Base-by-base conservation (phyloP, 1,140 invertebrate genomes). In the Cotesia chilonis region DNA sequence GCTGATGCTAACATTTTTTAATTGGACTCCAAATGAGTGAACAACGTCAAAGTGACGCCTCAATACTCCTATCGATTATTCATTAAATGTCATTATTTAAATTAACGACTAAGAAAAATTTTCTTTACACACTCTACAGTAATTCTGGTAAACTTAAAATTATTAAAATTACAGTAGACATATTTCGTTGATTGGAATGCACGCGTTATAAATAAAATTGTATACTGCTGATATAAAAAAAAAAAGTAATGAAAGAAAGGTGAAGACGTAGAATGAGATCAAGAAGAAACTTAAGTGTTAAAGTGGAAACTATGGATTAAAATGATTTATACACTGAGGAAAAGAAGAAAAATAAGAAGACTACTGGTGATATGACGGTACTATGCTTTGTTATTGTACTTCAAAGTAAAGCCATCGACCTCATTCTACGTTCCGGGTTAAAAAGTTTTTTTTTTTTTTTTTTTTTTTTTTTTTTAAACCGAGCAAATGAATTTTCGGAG, bases 1-100 rank as follows among this genome's bases (percentile, higher is more conserved):
- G 52, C 35, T 55, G 63, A 71, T 66, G 70, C 70, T 52, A 66
- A 66, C 59, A 47, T 37, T 67, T 69, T 68, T 74, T 74, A 70
- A 74, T 74, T 74, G 68, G 73, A 66, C 63, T 66, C 17, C 20
- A 41, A n/a, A 47, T 73, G 57, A 70, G 57, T 69, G 68, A 70
- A 57, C 28, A 68, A 72, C 37, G 28, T 17, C 36, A n/a, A 17
- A 17, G 41, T 20, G 55, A 61, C 55, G 68, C 35, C 38, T 70
- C 38, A 70, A 47, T 60, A 59, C 14, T 60, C 28, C 9, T 57
- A 59, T 68, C 52, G 55, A 68, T 57, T 68, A 57, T 41, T 61
- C 55, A 41, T 70, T 41, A 70, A 47, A n/a, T 14, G 38, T 63
- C 17, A 28, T 66, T 66, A 10, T 47, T 52, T 7, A 17, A 36